Conservation (phyloP, 1,140 invertebrate species). For the Cherax quadricarinatus region DNA sequence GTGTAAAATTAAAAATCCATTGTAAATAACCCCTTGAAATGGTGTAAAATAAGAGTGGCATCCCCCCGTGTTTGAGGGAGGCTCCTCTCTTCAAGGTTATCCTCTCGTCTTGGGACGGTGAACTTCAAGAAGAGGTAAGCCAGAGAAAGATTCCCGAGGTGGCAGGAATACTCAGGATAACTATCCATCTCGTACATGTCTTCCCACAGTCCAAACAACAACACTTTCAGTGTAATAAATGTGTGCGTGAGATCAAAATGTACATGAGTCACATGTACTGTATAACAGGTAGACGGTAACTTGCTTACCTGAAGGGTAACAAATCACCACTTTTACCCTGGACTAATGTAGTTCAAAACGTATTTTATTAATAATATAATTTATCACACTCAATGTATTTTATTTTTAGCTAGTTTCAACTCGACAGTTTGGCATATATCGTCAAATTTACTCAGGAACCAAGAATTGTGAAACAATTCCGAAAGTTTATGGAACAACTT, state of each 20-base stretch:
- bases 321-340: neutral
- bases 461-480: neutral
- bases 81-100: slow-evolving; percentile 35
- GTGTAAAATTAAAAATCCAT: slow-evolving; percentile 10
- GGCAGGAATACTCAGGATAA: neutral
- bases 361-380: neutral
- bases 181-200: neutral
- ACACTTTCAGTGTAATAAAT: neutral
- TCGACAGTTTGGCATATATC: no score
- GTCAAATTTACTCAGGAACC: neutral
- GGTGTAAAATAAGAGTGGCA: slow-evolving; percentile 38
- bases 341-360: neutral
- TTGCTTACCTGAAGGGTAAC: neutral
- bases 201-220: neutral
- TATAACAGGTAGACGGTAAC: neutral
- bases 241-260: neutral
- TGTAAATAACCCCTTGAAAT: slow-evolving; percentile 16
- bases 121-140: slow-evolving; percentile 33
- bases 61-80: slow-evolving; percentile 19
- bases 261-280: slow-evolving; percentile 13
- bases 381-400: no score
- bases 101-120: slow-evolving; percentile 20
- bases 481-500: neutral
- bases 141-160: neutral
- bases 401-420: no score